Evolutionary conservation across 2,797 vertebrate species (phyloP), one percentile per base, ranked within the genome.

Genomic region (Octomys mimax): DNA sequence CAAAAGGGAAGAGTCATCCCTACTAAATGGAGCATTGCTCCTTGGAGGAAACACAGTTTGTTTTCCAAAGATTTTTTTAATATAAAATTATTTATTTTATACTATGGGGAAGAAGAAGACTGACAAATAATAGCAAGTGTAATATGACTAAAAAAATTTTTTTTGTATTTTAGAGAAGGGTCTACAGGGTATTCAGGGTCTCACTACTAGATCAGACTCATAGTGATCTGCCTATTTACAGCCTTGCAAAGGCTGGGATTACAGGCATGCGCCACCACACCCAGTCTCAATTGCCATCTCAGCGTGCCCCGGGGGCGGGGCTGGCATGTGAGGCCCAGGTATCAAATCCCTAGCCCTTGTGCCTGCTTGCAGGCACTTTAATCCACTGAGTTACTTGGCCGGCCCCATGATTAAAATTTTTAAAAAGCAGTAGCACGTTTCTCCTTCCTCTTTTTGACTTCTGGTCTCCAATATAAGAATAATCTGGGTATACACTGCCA

Each of bases 1-100:
- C 71, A 19, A 95, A 87, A 94, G 83, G 85, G 87, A 64, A 87
- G 39, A 92, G 52, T 83, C 42, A 92, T 87, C 68, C 36, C 24
- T 91, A 71, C 21, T 85, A 93, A 89, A 46, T 90, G 28, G 61
- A 87, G n/a, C 61, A 92, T 12, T 75, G 49, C 49, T 94, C 33
- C 85, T 5, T 5, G 52, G 28, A 16, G 52, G n/a, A 96, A 96
- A 94, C 80, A 84, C 3, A 11, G 36, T 81, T 3, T 83, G 26
- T 68, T 91, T 94, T 66, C 71, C 70, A 64, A 49, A 61, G 28
- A 68, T n/a, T 22, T 68, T 26, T 28, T 79, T 85, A 91, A 36
- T n/a, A 82, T 57, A 77, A 90, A 75, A 86, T 73, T 77, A 81
- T 85, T 95, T 80, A 70, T 33, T 75, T 31, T 86, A 82, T 80